Conservation (phyloP, 2,797 vertebrate species). For the Enteromius trimaculatus region DNA sequence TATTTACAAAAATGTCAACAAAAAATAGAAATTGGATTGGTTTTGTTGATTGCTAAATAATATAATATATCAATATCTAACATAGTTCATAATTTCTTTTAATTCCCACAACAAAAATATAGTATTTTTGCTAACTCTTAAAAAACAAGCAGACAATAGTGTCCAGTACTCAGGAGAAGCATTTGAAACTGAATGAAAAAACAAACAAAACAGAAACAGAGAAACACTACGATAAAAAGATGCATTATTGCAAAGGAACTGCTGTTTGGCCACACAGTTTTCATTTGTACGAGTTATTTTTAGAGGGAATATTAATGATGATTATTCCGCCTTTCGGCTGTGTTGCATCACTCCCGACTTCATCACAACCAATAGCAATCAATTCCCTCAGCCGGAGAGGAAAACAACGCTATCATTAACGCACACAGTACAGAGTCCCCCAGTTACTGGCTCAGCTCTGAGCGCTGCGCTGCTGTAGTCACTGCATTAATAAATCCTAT, state of each 20-base stretch:
- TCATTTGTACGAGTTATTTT: slow-evolving; percentile 80
- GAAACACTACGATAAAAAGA: slow-evolving; percentile 55
- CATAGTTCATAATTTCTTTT: neutral
- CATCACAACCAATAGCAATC: slow-evolving; percentile 80
- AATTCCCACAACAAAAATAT: neutral
- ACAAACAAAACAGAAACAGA: neutral
- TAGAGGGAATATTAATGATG: slow-evolving; percentile 82
- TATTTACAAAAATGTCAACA: neutral
- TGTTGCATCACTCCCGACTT: slow-evolving; percentile 76
- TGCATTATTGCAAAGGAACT: slow-evolving; percentile 63
- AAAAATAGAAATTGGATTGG: neutral
- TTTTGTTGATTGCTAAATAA: neutral
- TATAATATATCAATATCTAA: neutral
- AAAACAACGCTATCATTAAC: slow-evolving; percentile 75
- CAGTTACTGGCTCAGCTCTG: slow-evolving; percentile 43
- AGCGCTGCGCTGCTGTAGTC: slow-evolving; percentile 37
- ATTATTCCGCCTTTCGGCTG: slow-evolving; percentile 75
- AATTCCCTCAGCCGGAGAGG: slow-evolving; percentile 77
- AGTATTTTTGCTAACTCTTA: neutral
- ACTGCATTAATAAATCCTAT: slow-evolving; percentile 50
- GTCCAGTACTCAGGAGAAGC: neutral
- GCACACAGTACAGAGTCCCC: slow-evolving; percentile 61
- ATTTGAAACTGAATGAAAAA: neutral
- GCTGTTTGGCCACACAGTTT: slow-evolving; percentile 59
- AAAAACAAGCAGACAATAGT: neutral